Base-by-base conservation (phyloP, 2,113 vertebrate species). In the Catharus bicknelli region DNA sequence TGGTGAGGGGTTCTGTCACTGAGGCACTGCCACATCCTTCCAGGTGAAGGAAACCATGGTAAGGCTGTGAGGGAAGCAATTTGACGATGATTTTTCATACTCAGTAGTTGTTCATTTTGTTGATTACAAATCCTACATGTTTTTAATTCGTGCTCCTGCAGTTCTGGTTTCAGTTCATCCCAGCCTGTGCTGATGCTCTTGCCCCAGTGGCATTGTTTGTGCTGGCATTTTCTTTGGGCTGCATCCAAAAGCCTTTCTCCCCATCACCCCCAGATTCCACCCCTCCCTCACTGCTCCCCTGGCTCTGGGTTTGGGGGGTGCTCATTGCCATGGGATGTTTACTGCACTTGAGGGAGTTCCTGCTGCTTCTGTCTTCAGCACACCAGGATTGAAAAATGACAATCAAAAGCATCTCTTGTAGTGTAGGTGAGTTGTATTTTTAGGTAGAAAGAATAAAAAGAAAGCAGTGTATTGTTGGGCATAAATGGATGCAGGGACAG, bases 41-140 rank as follows among this genome's bases (percentile, higher is more conserved):
- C 13, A 43, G 34, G 9, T 7, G 23, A 62, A 64, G 72, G 78
- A 45, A 47, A 22, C 7, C 1, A 0, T 7, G 26, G 15, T 38
- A 22, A 55, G 27, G 90, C n/a, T 80, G 30, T 16, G 53, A 21
- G 45, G 23, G 22, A 73, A 32, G n/a, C 54, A 57, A 57, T 42
- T 61, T 51, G 17, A 34, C 36, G 22, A 20, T 32, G 21, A 5
- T 59, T 63, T 57, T 89, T 53, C 29, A 55, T 64, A 27, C 29
- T 67, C 12, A 4, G n/a, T 42, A 63, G 13, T 19, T 53, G 38
- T 30, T 77, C 5, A 18, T 36, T 34, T 27, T 30, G 6, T 48
- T 26, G 16, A n/a, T n/a, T 2, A 1, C 8, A 36, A 18, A 48
- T 63, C 43, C 20, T 13, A 1, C 0, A 0, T 10, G 13, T 13